Evolutionary conservation across 2,797 vertebrate genomes (phyloP), one percentile per base, ranked within the genome.

Genomic region (Myripristis murdjan): DNA sequence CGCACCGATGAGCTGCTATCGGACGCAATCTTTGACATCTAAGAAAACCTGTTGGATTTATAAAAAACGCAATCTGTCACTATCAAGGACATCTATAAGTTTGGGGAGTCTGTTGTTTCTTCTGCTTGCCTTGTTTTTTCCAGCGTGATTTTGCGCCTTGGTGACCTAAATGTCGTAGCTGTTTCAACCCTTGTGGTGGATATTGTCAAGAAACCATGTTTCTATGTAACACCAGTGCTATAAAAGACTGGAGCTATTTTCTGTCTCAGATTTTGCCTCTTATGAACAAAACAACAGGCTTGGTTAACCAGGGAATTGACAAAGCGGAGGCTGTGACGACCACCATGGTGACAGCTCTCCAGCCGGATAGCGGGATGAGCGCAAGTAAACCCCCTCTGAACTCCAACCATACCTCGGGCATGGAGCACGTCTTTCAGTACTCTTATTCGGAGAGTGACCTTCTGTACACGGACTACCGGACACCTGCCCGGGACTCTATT

Each of bases 241-340:
- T 96, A 75, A 96, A 95, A 89, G 95, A 96, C 93, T 96, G 96
- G 96, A 95, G 95, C 84, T 93, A 93, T 31, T 96, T 97, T 62
- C 92, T 97, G 51, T 95, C 96, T 10, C 95, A 95, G 76, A 94
- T 97, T 48, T 81, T 96, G 73, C 96, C 96, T 48, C 95, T 95
- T 14, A 87, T 96, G 76, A 97, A 96, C 90, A 95, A 92, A 83
- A 96, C 96, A 9, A 88, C 94, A 9, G 94, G 91, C 28, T 87
- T 96, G 83, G 94, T 95, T 12, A 93, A 91, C 68, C 91, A 91
- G 77, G 82, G 84, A 58, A 74, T 92, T 33, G 88, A 91, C 49
- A 80, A 87, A 48, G 92, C 95, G 65, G 95, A 96, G 85, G 89
- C 94, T 33, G 95, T 93, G 69, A 96, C 95, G 57, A 94, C 89